Evolutionary conservation across 1,140 invertebrate genomes (phyloP).

Genomic region (Doryteuthis pealeii): DNA sequence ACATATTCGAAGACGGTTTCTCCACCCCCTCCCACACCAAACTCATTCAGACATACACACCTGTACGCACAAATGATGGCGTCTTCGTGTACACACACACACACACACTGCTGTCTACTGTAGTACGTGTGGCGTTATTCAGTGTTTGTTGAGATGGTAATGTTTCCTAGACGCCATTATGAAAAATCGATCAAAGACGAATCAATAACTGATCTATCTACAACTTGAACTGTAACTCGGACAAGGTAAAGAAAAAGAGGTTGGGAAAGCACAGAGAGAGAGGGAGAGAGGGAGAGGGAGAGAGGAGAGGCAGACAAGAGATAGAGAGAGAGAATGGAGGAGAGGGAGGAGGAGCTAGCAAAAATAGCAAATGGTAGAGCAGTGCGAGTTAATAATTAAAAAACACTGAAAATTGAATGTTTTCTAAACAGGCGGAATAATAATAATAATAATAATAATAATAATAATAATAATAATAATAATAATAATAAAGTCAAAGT

Average conservation of each 20-base stretch:
- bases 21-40: too few species aligned
- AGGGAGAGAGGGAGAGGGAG: slow-evolving; percentile 14
- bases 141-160: too few species aligned
- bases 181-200: too few species aligned
- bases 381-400: neutral
- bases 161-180: too few species aligned
- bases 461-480: too few species aligned
- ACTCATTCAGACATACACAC: neutral
- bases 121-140: too few species aligned
- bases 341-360: slow-evolving; percentile 2
- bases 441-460: too few species aligned
- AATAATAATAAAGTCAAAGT: too few species aligned
- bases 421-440: too few species aligned
- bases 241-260: neutral
- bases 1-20: too few species aligned
- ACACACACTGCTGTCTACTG: neutral
- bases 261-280: slow-evolving; percentile 19
- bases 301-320: slow-evolving; percentile 10
- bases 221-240: too few species aligned
- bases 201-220: too few species aligned
- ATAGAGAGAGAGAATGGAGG: neutral
- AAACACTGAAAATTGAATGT: neutral
- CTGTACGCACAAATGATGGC: neutral
- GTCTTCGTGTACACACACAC: neutral
- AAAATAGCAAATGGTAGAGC: neutral